phyloP scores from a whole-genome alignment of 2,888 invertebrate species.

The Caenorhabditis japonica region DNA sequence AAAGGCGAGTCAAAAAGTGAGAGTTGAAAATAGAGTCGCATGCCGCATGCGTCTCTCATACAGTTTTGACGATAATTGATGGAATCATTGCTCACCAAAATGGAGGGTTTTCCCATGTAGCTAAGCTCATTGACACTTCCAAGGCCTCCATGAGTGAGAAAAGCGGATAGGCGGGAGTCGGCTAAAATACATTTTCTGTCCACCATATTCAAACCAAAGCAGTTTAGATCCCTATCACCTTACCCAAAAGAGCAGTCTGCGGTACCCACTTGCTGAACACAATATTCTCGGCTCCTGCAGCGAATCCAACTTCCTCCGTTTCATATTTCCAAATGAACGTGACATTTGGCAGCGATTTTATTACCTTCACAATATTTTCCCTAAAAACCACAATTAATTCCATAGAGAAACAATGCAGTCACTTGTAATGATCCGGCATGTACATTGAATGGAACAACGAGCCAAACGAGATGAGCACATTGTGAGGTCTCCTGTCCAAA shows the following conservation, averaged over 20 bases:
- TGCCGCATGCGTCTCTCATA: too few relatives aligned
- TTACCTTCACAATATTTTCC: constrained; percentile 25
- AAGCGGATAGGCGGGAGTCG: constrained; percentile 28
- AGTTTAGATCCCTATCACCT: background rate
- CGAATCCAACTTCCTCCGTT: constrained; percentile 36
- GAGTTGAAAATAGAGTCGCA: too few relatives aligned
- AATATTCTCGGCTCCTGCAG: constrained; percentile 48
- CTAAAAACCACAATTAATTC: constrained; percentile 6
- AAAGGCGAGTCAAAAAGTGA: too few relatives aligned
- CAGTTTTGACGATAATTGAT: too few relatives aligned
- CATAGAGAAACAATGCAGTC: background rate
- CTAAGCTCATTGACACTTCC: constrained; percentile 40
- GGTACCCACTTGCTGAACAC: constrained; percentile 66
- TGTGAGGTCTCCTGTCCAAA: constrained; percentile 22
- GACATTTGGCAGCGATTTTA: constrained; percentile 49
- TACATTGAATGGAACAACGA: constrained; percentile 25
- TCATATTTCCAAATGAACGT: constrained; percentile 65
- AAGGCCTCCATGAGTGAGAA: constrained; percentile 39
- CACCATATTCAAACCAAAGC: too few relatives aligned
- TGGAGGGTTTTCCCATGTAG: constrained; percentile 36
- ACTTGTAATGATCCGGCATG: constrained; percentile 45
- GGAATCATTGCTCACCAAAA: too few relatives aligned
- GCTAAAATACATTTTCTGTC: constrained; percentile 11
- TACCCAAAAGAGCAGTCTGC: constrained; percentile 61
- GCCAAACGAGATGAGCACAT: constrained; percentile 37